These are phyloP conservation scores for Bostrychus sinensis DNA, from an alignment of 2,113 vertebrate species.

Conservation along the genomic window DNA sequence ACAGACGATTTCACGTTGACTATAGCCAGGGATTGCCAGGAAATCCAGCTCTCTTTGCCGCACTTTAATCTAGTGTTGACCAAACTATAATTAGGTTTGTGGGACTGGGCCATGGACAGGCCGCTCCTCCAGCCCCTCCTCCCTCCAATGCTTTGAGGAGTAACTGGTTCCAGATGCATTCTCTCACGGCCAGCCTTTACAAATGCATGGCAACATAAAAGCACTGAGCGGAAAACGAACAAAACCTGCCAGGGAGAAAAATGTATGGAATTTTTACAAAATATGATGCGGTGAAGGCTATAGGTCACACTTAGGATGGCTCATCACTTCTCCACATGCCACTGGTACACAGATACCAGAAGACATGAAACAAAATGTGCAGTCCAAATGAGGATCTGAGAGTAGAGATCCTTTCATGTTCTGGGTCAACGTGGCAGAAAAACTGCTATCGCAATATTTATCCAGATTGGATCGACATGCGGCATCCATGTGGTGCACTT, in stretches of 20 bases:
- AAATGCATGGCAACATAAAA: slow-evolving; percentile 61
- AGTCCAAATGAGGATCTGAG: slow-evolving; percentile 60
- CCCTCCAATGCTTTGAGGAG: slow-evolving; percentile 55
- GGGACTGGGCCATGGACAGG: slow-evolving; percentile 54
- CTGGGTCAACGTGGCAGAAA: slow-evolving; percentile 64
- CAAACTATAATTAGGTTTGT: slow-evolving; percentile 61
- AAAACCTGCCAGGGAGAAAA: slow-evolving; percentile 21
- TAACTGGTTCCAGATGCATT: slow-evolving; percentile 81
- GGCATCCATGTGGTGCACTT: slow-evolving; percentile 71
- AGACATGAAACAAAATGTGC: slow-evolving; percentile 47
- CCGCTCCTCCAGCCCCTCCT: slow-evolving; percentile 46
- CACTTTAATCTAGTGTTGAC: slow-evolving; percentile 56
- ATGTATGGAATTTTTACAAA: slow-evolving; percentile 40
- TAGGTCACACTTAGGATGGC: not conserved
- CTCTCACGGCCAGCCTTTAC: slow-evolving; percentile 59
- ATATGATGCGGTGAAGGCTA: slow-evolving; percentile 1
- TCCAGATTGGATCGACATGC: slow-evolving; percentile 70
- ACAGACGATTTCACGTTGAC: slow-evolving; percentile 18
- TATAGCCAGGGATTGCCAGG: slow-evolving; percentile 13
- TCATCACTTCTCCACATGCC: slow-evolving; percentile 5
- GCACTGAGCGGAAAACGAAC: slow-evolving; percentile 22
- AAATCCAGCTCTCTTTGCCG: slow-evolving; percentile 10
- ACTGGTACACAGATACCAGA: slow-evolving; percentile 6
- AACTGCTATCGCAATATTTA: slow-evolving; percentile 56
- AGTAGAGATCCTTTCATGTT: slow-evolving; percentile 61